Evolutionary conservation across 2,797 vertebrate species (phyloP).

Genomic region (Potorous gilbertii): DNA sequence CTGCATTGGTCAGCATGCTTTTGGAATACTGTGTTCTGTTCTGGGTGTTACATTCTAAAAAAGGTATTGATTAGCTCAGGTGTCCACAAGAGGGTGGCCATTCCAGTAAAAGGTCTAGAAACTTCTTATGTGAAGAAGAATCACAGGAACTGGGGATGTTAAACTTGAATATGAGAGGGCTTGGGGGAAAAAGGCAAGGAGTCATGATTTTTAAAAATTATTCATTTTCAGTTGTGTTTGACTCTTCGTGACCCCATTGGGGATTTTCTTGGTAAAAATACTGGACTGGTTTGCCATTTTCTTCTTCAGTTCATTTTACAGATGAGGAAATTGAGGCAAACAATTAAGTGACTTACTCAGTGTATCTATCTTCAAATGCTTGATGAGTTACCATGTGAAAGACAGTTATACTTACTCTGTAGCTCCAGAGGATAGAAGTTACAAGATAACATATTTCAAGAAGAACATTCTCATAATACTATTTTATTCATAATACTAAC

Average conservation of each 20-base stretch:
- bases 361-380: not conserved
- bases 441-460: not conserved
- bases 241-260: not conserved
- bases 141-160: not conserved
- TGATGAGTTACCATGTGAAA: not conserved
- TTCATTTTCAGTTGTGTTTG: not conserved
- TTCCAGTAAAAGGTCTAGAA: not conserved
- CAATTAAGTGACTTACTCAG: not conserved
- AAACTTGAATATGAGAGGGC: not conserved
- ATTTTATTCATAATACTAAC: not conserved
- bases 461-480: not conserved
- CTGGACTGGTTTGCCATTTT: not conserved
- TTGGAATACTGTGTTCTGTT: not conserved
- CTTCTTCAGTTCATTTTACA: not conserved
- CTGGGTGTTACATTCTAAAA: not conserved
- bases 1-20: not conserved
- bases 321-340: not conserved
- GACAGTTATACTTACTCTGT: not conserved
- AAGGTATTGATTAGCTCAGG: not conserved
- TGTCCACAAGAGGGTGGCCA: not conserved
- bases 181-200: not conserved
- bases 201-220: not conserved
- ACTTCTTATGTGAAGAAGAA: not conserved
- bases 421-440: not conserved
- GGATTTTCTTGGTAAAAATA: not conserved